Base-by-base conservation (phyloP, 2,113 vertebrate species). In the Dolichallabes microphthalmus region DNA sequence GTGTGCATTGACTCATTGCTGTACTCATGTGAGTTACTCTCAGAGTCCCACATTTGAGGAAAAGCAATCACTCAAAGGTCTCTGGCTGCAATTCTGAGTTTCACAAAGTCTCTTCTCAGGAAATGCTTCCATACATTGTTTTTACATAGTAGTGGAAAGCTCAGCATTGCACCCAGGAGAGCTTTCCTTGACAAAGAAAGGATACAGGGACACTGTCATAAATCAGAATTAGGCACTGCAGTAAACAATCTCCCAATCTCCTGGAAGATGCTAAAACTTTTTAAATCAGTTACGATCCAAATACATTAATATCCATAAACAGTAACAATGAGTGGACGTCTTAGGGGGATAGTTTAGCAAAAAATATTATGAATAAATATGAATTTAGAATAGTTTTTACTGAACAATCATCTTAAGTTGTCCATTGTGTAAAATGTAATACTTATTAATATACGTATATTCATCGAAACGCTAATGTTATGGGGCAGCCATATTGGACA, bases 51-150 rank as follows among this genome's bases (percentile, higher is more conserved):
- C 27, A 25, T 55, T 66, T 61, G 69, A 75, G n/a, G 45, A 19
- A 73, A 74, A 84, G 25, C 63, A 35, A 39, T 39, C 39, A 25
- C n/a, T 68, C 22, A 82, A 76, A 27, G 55, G 13, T 3, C 15
- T 60, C 64, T 66, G 68, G 35, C 45, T 52, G 58, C 19, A 52
- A 30, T 19, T 81, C 45, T 19, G 63, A 60, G 50, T n/a, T 85
- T 68, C 52, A 71, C 71, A n/a, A 22, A 75, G 30, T 60, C 60
- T 80, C 50, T 63, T 45, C 20, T 83, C 71, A 88, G 88, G 82
- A 89, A 90, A 76, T n/a, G 32, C 52, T 81, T 83, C 58, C 78
- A 86, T 87, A 86, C 71, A 32, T 79, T 55, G 69, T 75, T 85
- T 82, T 87, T n/a, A 87, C 79, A 30, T 71, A 82, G 82, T n/a